Percentiles rank a stretch among this genome's conserved stretches.
These are phyloP conservation scores for Muscicapa striata DNA, from an alignment of 2,797 vertebrate species.

Conservation along the genomic window DNA sequence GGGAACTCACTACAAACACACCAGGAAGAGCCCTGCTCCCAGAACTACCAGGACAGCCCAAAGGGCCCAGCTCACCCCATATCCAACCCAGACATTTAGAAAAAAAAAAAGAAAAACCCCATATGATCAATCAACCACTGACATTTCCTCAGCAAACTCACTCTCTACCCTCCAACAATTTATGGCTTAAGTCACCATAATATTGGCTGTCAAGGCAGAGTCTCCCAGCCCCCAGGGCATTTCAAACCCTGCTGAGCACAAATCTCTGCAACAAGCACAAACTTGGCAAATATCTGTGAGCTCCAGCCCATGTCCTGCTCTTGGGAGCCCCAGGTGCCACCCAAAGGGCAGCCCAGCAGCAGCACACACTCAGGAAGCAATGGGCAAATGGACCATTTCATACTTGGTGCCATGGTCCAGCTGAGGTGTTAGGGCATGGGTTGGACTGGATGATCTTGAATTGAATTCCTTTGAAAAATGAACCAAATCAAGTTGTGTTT, in stretches of 20 bases:
- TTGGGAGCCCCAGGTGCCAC: neutral
- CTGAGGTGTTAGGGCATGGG: no score
- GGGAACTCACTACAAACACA: neutral
- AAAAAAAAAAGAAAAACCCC: fast-evolving
- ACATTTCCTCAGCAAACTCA: slow-evolving; percentile 42
- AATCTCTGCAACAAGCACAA: slow-evolving; percentile 17
- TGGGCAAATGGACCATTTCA: neutral
- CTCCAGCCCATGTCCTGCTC: neutral
- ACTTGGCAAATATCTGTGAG: slow-evolving; percentile 35
- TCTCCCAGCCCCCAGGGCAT: slow-evolving; percentile 46
- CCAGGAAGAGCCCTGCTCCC: neutral
- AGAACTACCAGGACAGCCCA: neutral
- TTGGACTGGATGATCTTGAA: no score
- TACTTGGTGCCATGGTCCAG: neutral
- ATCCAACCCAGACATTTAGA: neutral
- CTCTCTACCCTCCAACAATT: slow-evolving; percentile 50
- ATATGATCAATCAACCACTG: slow-evolving; percentile 42
- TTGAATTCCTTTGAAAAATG: neutral
- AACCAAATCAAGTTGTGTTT: neutral
- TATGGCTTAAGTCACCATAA: slow-evolving; percentile 64
- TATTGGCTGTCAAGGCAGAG: slow-evolving; percentile 52
- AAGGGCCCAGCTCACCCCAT: neutral
- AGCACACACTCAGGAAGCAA: neutral
- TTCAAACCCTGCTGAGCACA: slow-evolving; percentile 26
- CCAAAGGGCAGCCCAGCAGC: neutral